Evolutionary conservation across 2,797 vertebrate genomes (phyloP), one percentile per base, ranked within the genome.

Genomic region (Cottoperca gobio): DNA sequence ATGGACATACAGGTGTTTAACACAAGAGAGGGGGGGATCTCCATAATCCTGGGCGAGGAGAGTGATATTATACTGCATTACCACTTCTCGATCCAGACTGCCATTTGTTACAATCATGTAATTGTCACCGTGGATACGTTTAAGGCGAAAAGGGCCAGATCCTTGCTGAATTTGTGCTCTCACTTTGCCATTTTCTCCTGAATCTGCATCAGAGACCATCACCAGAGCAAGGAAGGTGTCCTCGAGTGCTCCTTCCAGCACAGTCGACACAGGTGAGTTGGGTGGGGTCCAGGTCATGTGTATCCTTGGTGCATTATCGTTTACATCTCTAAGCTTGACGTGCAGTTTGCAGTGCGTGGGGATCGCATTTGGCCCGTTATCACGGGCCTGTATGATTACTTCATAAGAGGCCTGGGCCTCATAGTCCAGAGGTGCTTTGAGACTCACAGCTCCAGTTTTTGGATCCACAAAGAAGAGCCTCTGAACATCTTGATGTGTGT

Each of bases 161-260:
- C 91, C 95, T 55, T 93, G 91, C n/a, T 92, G 90, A 52, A 98
- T 94, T 17, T 79, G 90, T 24, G 96, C 96, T 1, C 75, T 89
- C 33, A 97, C 95, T 67, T 94, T 86, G 17, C 97, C 97, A 0
- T 98, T 97, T 58, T 88, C 83, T 19, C 96, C 97, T 0, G 96
- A 97, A 83, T 99, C 97, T 0, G 96, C 95, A 87, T 99, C 97
- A 0, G 96, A 96, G 23, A 96, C 95, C 3, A 94, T 95, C 67
- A 99, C 94, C 33, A 98, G 91, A 7, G 96, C 97, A 19, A 99
- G 93, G 5, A 97, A 97, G 14, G 97, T 97, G 66, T 96, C 96
- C n/a, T 91, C 92, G 12, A 87, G 88, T 2, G 97, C 94, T 23
- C 94, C 95, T 70, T 99, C 97, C 0, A 95, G 93, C 2, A 98